phyloP scores from a whole-genome alignment of 2,113 vertebrate species.

The Pluvianellus socialis region DNA sequence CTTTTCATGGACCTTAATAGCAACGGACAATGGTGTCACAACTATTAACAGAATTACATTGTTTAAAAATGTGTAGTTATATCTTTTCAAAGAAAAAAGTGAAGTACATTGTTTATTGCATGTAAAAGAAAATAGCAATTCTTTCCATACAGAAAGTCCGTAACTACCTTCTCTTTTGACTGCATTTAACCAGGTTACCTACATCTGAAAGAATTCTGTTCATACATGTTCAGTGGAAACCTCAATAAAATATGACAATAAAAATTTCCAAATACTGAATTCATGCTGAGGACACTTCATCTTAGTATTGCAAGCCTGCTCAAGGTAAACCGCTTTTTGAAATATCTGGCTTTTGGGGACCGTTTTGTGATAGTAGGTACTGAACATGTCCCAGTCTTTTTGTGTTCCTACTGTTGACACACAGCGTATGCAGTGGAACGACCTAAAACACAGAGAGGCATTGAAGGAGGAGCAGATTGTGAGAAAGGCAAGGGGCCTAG shows the following conservation, averaged over 20 bases:
- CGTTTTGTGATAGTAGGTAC: neutral
- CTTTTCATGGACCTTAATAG: neutral
- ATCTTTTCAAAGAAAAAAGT: neutral
- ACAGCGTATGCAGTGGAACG: neutral
- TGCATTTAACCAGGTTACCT: neutral
- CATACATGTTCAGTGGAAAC: neutral
- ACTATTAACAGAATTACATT: neutral
- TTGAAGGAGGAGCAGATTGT: neutral
- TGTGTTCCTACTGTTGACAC: neutral
- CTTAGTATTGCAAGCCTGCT: neutral
- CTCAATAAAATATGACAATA: neutral
- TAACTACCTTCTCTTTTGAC: neutral
- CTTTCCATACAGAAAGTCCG: neutral
- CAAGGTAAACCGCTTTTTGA: neutral
- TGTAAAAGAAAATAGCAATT: neutral
- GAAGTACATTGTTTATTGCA: neutral
- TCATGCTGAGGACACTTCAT: neutral
- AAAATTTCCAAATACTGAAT: neutral
- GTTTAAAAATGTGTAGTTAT: neutral
- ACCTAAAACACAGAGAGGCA: neutral
- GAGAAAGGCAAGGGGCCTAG: neutral
- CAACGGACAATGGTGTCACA: neutral
- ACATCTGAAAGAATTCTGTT: neutral
- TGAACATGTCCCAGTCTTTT: neutral
- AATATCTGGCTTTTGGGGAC: neutral